These are phyloP conservation scores for Arrhopalites spinosus DNA, from an alignment of 2,888 invertebrate species.

Conservation along the genomic window DNA sequence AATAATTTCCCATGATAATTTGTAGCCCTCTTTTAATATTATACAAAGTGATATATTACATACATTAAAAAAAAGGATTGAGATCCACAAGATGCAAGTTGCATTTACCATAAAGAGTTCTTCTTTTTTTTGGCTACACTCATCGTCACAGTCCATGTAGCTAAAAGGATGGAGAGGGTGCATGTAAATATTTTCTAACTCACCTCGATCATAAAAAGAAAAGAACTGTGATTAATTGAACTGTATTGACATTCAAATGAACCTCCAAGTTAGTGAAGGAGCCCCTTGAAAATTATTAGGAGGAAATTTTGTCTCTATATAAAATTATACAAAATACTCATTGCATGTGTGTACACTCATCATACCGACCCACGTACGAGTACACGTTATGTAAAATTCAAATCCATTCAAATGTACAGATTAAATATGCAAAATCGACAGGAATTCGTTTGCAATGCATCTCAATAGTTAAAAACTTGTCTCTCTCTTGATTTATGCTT, in stretches of 20 bases:
- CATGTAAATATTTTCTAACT: not conserved
- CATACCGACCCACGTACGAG: no score
- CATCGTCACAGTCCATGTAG: no score
- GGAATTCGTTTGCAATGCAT: slow-evolving; percentile 20
- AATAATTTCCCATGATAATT: no score
- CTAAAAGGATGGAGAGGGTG: not conserved
- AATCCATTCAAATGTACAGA: slow-evolving; percentile 24
- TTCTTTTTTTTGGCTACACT: no score
- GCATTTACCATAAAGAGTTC: no score
- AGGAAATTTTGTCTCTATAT: not conserved
- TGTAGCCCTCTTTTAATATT: no score
- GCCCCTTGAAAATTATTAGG: slow-evolving; percentile 10
- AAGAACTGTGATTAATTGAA: slow-evolving; percentile 34
- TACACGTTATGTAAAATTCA: slow-evolving; percentile 6
- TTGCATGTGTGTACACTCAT: no score
- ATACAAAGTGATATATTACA: no score
- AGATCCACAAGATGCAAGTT: no score
- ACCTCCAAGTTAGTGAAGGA: slow-evolving; percentile 12
- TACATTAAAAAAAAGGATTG: no score
- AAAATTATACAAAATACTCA: no score
- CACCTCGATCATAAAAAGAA: slow-evolving; percentile 16
- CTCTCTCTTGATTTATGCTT: slow-evolving; percentile 27
- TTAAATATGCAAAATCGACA: slow-evolving; percentile 32
- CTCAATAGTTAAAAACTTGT: slow-evolving; percentile 15
- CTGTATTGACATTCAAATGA: slow-evolving; percentile 35